Evolutionary conservation across 2,797 vertebrate genomes (phyloP).

Genomic region (Aselliscus stoliczkanus): DNA sequence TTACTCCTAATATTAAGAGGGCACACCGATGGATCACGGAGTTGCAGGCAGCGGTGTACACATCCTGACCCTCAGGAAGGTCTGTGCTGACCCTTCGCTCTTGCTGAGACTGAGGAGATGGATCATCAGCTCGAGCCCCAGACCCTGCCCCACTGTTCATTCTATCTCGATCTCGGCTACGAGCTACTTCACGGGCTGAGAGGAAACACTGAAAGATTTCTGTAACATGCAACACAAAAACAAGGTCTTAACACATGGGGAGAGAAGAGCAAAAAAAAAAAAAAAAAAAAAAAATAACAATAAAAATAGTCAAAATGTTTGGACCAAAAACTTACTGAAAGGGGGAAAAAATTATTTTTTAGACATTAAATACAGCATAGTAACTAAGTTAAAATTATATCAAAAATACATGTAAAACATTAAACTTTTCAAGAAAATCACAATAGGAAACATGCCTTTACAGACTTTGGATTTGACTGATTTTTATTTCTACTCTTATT

Average conservation of each 20-base stretch:
- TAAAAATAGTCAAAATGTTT: constrained; percentile 70
- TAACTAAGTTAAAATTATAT: constrained; percentile 21
- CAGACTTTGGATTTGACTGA: constrained; percentile 24
- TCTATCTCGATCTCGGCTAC: constrained; percentile 92
- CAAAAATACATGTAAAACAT: neutral
- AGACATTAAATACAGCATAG: constrained; percentile 44
- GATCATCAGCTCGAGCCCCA: constrained; percentile 86
- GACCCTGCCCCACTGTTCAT: constrained; percentile 84
- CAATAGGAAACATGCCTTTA: constrained; percentile 11
- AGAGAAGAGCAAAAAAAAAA: constrained; percentile 66
- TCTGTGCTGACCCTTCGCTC: constrained; percentile 88
- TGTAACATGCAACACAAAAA: constrained; percentile 88
- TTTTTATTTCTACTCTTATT: neutral
- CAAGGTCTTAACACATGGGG: constrained; percentile 80
- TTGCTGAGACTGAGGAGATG: constrained; percentile 85
- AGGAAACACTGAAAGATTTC: constrained; percentile 99
- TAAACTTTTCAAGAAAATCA: constrained; percentile 38
- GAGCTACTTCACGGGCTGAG: constrained; percentile 96
- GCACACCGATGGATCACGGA: constrained; percentile 97
- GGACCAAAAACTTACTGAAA: constrained; percentile 60
- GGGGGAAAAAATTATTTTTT: constrained; percentile 55
- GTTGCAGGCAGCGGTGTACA: constrained; percentile 97
- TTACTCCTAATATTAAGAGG: constrained; percentile 92
- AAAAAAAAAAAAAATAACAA: constrained; percentile 63
- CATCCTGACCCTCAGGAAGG: constrained; percentile 93